These are phyloP conservation scores for Cephalopachus bancanus DNA, from an alignment of 2,797 vertebrate species.

Conservation along the genomic window DNA sequence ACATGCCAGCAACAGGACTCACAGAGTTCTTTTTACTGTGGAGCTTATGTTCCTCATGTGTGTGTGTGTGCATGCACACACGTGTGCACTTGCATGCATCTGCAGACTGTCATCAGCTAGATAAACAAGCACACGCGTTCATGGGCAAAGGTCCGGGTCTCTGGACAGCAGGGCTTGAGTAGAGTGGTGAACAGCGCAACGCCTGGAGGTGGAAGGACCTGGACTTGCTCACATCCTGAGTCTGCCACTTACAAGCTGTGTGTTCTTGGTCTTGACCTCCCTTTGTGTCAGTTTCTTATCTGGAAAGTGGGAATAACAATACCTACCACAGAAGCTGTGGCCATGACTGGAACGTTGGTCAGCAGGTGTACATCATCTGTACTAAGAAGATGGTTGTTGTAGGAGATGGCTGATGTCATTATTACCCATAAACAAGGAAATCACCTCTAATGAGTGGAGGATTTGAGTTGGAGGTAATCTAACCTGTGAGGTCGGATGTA, in stretches of 20 bases:
- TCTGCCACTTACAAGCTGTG: not conserved
- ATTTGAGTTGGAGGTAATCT: not conserved
- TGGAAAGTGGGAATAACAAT: not conserved
- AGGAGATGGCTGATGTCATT: not conserved
- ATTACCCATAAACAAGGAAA: not conserved
- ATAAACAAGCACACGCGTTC: not conserved
- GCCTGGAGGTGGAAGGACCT: not conserved
- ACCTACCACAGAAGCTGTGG: not conserved
- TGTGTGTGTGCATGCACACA: no score
- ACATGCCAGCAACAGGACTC: not conserved
- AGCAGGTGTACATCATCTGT: not conserved
- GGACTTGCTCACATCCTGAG: not conserved
- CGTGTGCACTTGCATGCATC: rapidly evolving
- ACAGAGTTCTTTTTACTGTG: not conserved
- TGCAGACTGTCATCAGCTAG: no score
- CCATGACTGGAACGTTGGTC: not conserved
- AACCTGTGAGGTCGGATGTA: not conserved
- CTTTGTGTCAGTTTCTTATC: not conserved
- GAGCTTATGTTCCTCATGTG: not conserved
- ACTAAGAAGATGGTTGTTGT: not conserved
- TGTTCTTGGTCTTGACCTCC: not conserved
- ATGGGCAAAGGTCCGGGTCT: not conserved
- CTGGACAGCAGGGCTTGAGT: not conserved
- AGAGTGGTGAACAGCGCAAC: no score
- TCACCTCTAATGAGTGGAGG: not conserved